These are phyloP conservation scores for Nothocercus nigrocapillus DNA, from an alignment of 2,113 vertebrate genomes.

Conservation along the genomic window DNA sequence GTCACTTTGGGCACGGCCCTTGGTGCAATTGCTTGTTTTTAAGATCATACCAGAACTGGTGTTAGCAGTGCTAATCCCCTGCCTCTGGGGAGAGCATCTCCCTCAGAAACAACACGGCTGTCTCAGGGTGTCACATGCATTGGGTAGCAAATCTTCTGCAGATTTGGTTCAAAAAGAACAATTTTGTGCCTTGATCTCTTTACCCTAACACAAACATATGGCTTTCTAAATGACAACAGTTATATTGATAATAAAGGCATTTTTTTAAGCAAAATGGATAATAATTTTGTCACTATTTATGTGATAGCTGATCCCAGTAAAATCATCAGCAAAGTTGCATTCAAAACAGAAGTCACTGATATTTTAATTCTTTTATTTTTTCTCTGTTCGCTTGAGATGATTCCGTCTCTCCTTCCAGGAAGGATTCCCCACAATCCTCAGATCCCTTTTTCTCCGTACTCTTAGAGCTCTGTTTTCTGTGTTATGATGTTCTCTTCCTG, in stretches of 20 bases:
- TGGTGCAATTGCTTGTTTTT: not conserved
- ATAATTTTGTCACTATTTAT: not conserved
- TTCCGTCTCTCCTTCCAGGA: constrained; percentile 14
- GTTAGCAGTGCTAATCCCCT: not conserved
- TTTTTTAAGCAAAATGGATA: not conserved
- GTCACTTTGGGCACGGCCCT: not conserved
- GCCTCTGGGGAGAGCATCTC: not conserved
- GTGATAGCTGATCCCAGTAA: not conserved
- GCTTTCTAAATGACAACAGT: not conserved
- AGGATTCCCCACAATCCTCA: not conserved
- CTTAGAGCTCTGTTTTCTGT: constrained; percentile 56
- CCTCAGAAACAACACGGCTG: not conserved
- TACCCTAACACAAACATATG: not conserved
- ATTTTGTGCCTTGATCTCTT: not conserved
- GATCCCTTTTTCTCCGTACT: not conserved
- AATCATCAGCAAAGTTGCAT: not conserved
- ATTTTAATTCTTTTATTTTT: not conserved
- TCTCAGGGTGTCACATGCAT: not conserved
- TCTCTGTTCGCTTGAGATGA: not conserved
- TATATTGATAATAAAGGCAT: not conserved
- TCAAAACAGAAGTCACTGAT: not conserved
- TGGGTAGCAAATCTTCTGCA: not conserved
- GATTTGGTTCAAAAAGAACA: not conserved
- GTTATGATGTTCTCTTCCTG: not conserved
- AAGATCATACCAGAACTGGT: not conserved